These are phyloP conservation scores for Toxotes lorentzi DNA, from an alignment of 2,797 vertebrate species.

Conservation along the genomic window DNA sequence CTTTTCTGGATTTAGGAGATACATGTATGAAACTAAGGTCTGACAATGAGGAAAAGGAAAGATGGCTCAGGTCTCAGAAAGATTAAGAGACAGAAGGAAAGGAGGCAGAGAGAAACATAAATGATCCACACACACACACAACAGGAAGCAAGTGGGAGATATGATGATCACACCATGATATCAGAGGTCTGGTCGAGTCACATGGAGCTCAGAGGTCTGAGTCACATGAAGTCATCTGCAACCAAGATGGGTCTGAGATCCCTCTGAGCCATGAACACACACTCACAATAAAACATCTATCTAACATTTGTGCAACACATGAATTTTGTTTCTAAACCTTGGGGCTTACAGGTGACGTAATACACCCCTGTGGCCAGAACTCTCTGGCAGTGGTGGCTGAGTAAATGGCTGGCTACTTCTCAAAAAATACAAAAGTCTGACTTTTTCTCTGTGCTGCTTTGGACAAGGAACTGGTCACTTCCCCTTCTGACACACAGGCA, in stretches of 20 bases:
- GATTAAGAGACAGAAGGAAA: neutral
- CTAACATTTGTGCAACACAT: neutral
- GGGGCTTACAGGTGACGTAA: neutral
- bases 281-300: neutral
- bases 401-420: neutral
- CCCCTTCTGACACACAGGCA: neutral
- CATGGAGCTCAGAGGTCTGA: conserved; percentile 40
- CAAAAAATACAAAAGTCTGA: neutral
- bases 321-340: neutral
- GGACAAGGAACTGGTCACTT: neutral
- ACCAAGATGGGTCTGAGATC: neutral
- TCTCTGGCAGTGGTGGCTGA: neutral
- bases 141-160: conserved; percentile 52
- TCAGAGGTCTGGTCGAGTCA: conserved; percentile 54
- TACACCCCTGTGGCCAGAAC: neutral
- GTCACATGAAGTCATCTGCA: conserved; percentile 57
- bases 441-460: neutral
- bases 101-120: neutral
- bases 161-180: conserved; percentile 52
- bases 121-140: neutral
- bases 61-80: neutral
- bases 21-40: neutral
- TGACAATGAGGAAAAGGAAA: neutral
- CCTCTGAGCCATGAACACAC: neutral
- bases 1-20: neutral